Percentiles rank a stretch among this genome's conserved stretches.
Conservation (phyloP, 1,140 invertebrate species). For the Drosophila novamexicana region DNA sequence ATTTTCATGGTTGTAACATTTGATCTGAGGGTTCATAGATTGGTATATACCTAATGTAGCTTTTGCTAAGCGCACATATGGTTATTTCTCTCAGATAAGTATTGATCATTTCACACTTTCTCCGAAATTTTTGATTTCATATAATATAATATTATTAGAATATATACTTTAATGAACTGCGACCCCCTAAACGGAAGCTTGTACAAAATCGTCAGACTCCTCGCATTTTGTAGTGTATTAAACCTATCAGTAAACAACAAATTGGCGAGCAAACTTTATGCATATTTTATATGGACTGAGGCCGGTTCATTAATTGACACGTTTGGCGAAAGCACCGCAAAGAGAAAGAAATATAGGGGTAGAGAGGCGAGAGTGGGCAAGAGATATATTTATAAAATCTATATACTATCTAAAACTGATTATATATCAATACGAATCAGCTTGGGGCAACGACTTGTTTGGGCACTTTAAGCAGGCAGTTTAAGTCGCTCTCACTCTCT, state of each 20-base stretch:
- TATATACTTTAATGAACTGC: too few relatives aligned
- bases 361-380: background rate
- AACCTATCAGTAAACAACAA: conserved; percentile 46
- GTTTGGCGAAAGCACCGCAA: conserved; percentile 25
- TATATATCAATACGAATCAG: conserved; percentile 26
- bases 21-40: too few relatives aligned
- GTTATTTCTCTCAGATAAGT: too few relatives aligned
- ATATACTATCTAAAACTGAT: conserved; percentile 18
- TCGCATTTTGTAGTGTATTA: conserved; percentile 21
- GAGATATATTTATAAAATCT: conserved; percentile 13
- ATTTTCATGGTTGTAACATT: background rate
- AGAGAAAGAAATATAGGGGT: background rate
- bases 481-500: background rate
- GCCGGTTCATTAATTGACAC: conserved; percentile 61
- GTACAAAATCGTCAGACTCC: background rate
- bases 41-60: too few relatives aligned
- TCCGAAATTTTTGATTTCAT: too few relatives aligned
- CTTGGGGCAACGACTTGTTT: conserved; percentile 35
- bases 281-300: conserved; percentile 43
- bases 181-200: background rate
- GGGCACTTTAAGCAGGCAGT: conserved; percentile 10
- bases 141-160: too few relatives aligned
- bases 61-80: too few relatives aligned
- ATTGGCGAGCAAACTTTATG: conserved; percentile 45
- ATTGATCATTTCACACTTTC: too few relatives aligned